Conservation (phyloP, 2,888 invertebrate genomes). For the Torymus auratus region DNA sequence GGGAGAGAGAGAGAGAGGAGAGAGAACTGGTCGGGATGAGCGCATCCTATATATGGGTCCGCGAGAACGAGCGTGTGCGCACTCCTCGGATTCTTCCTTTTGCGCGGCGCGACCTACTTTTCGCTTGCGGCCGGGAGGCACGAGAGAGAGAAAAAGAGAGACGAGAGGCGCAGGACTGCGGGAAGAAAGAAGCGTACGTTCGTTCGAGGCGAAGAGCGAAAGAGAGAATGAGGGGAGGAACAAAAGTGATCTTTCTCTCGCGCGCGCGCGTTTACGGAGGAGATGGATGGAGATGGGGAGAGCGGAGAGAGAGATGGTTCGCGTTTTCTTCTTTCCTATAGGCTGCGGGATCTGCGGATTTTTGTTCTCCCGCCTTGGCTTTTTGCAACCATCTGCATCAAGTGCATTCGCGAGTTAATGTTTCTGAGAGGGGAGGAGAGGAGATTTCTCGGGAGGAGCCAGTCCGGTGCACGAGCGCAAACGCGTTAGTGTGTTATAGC, state of each 20-base stretch:
- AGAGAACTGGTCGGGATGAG: not conserved
- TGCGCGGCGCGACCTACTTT: constrained; percentile 50
- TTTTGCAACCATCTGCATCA: not conserved
- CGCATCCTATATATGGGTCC: constrained; percentile 9
- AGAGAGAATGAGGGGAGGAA: too few species aligned
- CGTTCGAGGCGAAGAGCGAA: too few species aligned
- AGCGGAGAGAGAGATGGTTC: too few species aligned
- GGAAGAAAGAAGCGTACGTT: not conserved
- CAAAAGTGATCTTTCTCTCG: not conserved
- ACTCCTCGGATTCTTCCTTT: constrained; percentile 37
- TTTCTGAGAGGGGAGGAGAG: not conserved
- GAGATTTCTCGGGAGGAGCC: too few species aligned
- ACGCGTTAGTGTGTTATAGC: too few species aligned
- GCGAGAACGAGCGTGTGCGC: too few species aligned
- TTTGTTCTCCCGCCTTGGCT: not conserved
- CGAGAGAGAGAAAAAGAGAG: constrained; percentile 4
- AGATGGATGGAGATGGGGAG: too few species aligned
- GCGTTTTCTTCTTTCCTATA: too few species aligned
- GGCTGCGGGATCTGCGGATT: not conserved
- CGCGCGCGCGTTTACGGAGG: too few species aligned
- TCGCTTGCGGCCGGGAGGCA: not conserved
- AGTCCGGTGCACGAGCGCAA: too few species aligned
- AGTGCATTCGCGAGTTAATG: not conserved
- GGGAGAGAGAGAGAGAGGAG: constrained; percentile 7
- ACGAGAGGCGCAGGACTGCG: not conserved